Percentiles rank a stretch among this genome's conserved stretches.
Evolutionary conservation across 2,888 invertebrate species (phyloP).

Genomic region (Herminia tarsipennalis): DNA sequence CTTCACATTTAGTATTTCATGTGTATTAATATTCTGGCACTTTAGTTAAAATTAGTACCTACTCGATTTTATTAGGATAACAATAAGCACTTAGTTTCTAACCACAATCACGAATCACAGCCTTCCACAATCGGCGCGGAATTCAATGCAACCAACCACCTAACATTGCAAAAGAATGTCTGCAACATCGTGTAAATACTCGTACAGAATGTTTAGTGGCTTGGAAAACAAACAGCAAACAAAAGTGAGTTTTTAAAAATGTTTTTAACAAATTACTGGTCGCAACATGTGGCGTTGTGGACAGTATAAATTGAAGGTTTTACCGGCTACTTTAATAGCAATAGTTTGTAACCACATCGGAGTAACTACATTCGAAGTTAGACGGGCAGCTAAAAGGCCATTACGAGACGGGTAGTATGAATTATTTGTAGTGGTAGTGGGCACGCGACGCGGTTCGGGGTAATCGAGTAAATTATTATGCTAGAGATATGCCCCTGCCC

Average conservation of each 20-base stretch:
- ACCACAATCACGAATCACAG: no score
- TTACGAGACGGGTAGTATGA: constrained; percentile 78
- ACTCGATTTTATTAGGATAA: no score
- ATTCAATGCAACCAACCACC: no score
- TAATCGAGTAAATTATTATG: constrained; percentile 71
- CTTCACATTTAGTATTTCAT: no score
- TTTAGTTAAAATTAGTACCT: no score
- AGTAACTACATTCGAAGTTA: constrained; percentile 79
- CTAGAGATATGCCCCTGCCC: constrained; percentile 50
- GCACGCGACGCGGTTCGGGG: constrained; percentile 64
- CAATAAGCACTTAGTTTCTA: no score
- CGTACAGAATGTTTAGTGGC: background rate
- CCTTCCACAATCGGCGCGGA: no score
- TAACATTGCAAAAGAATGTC: background rate
- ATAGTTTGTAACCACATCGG: constrained; percentile 67
- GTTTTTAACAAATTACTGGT: constrained; percentile 12
- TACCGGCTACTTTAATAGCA: constrained; percentile 65
- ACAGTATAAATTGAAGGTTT: constrained; percentile 61
- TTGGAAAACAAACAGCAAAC: background rate
- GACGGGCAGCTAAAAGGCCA: constrained; percentile 80
- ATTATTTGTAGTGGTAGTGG: constrained; percentile 75
- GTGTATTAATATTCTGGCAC: no score
- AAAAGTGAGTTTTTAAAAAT: constrained; percentile 3
- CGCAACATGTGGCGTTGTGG: constrained; percentile 28
- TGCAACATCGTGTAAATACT: no score